Percentiles rank a stretch among this genome's conserved stretches.
Evolutionary conservation across 2,797 vertebrate species (phyloP).

Genomic region (Clarias platycephalus): DNA sequence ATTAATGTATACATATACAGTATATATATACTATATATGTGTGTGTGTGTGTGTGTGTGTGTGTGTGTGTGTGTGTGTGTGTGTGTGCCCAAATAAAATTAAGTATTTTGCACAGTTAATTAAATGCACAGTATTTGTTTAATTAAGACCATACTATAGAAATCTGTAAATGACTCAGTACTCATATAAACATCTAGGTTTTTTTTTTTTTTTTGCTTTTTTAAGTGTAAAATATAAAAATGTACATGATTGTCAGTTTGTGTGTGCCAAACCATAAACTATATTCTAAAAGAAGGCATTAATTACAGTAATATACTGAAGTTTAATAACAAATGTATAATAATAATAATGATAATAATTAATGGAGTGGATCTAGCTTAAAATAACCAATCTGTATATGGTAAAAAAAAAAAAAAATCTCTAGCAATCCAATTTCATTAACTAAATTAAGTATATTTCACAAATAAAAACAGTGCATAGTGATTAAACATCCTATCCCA

Average conservation of each 20-base stretch:
- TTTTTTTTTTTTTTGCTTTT: too few species aligned
- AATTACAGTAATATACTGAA: background rate
- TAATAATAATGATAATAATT: background rate
- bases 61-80: too few species aligned
- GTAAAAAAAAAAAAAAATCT: background rate
- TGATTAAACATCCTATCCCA: constrained; percentile 27
- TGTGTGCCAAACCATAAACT: background rate
- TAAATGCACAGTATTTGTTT: background rate
- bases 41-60: background rate
- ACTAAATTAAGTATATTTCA: constrained; percentile 4
- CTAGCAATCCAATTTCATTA: constrained; percentile 3
- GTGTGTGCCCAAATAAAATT: background rate
- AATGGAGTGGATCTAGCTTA: background rate
- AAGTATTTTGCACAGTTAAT: background rate
- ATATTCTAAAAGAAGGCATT: background rate
- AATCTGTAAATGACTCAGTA: background rate
- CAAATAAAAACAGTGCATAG: constrained; percentile 40
- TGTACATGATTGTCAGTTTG: background rate
- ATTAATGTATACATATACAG: background rate
- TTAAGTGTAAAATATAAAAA: too few species aligned
- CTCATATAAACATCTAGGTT: background rate
- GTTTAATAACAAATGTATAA: background rate
- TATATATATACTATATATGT: too few species aligned
- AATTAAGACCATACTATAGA: background rate
- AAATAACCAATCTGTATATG: background rate